phyloP scores from a whole-genome alignment of 2,888 invertebrate genomes.

The Microctonus aethiopoides region DNA sequence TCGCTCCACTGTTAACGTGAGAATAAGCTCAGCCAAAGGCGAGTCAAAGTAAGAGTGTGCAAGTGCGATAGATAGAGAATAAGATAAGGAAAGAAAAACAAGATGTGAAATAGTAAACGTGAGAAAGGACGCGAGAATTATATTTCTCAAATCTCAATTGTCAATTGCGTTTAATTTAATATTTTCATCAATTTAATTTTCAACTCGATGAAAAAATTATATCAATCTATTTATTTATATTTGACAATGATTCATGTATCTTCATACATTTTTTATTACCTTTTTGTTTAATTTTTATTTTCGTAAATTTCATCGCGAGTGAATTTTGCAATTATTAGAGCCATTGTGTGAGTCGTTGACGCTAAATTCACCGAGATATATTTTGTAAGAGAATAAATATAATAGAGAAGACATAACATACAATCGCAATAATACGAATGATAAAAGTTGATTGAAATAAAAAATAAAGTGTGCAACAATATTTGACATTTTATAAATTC shows the following conservation, averaged over 20 bases:
- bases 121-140: constrained; percentile 23
- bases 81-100: not conserved
- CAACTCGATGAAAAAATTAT: not conserved
- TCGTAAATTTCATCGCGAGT: not conserved
- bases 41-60: not conserved
- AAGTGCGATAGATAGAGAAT: not conserved
- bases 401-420: not conserved
- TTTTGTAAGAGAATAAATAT: not conserved
- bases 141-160: constrained; percentile 21
- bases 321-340: not conserved
- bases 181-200: not conserved
- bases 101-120: constrained; percentile 23
- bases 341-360: not conserved
- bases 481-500: not conserved
- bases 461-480: not conserved
- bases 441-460: not conserved
- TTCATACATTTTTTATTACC: too few species aligned
- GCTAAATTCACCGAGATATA: not conserved
- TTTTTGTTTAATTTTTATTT: not conserved
- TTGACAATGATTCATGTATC: too few species aligned
- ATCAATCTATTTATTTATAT: not conserved
- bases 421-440: not conserved
- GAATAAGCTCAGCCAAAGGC: constrained; percentile 37
- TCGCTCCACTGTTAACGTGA: constrained; percentile 52
- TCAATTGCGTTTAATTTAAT: constrained; percentile 17